Base-by-base conservation (phyloP, 2,888 invertebrate species). In the Spisula subtruncata region DNA sequence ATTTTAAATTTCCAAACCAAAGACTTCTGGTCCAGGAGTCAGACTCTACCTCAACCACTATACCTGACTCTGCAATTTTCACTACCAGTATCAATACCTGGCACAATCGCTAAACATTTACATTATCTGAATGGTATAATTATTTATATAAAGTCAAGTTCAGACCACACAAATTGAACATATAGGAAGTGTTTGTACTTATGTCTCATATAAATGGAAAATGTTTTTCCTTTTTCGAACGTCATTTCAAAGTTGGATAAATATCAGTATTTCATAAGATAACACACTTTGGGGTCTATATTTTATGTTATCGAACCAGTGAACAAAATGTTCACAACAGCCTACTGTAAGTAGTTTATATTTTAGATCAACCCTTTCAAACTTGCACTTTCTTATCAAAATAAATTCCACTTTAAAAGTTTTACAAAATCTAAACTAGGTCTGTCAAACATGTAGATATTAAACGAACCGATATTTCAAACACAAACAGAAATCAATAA, bases 331-430 rank as follows among this genome's bases (percentile, higher is more conserved):
- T 84, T 75, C 75, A 12, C 48, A 41, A 75, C 71, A 48, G 41
- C 56, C 66, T 51, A 71, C 51, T 46, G 71, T 54, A 85, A 56
- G 56, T 79, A 35, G 54, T 80, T 79, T 85, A 54, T 80, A 85
- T 79, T 85, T 85, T 80, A 20, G 85, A 51, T 85, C 80, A 85
- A 85, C 29, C 48, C 80, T 85, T 85, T 85, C 79, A 79, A 83
- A 84, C 83, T 83, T 83, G 83, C 83, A 88, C 87, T 88, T 88
- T 88, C 87, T 88, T 88, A 88, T 88, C 87, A 88, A 84, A 88
- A 80, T 88, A 88, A 88, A 83, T 80, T 80, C 83, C 54, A 88
- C 54, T 80, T 83, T 48, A 83, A 41, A 88, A 75, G 35, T 60
- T 79, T 80, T 83, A 48, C 46, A 80, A 88, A 88, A 79, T 88